Conservation (phyloP, 2,113 vertebrate genomes). For the Ptilorrhoa leucosticta region DNA sequence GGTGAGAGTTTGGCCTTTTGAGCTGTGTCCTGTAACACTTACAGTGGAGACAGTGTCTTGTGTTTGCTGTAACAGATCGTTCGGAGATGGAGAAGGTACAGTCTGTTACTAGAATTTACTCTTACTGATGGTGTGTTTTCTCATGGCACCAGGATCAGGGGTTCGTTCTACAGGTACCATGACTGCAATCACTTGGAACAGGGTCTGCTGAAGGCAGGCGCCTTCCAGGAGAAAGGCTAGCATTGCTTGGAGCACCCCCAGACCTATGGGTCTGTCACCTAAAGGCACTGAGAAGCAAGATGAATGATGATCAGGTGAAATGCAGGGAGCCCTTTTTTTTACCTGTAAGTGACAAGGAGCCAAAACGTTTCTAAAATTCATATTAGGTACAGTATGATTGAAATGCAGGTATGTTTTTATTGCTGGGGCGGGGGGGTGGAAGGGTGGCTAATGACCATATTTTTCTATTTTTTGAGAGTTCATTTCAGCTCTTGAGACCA, state of each 20-base stretch:
- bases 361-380: neutral
- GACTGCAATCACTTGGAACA: neutral
- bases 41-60: neutral
- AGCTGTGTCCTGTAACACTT: neutral
- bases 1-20: neutral
- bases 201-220: neutral
- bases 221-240: neutral
- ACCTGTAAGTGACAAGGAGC: neutral
- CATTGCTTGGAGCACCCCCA: neutral
- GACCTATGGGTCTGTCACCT: neutral
- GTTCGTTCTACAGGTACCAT: rapidly evolving
- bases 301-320: neutral
- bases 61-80: neutral
- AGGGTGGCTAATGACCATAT: neutral
- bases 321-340: neutral
- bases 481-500: neutral
- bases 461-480: neutral
- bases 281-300: neutral
- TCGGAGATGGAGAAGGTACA: neutral
- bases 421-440: neutral
- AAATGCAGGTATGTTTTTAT: neutral
- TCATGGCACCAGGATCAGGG: neutral
- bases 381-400: neutral
- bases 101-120: neutral
- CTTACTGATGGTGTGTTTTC: neutral